Percentiles rank a stretch among this genome's conserved stretches.
Evolutionary conservation across 2,888 invertebrate species (phyloP).

Genomic region (Eupithecia dodoneata): DNA sequence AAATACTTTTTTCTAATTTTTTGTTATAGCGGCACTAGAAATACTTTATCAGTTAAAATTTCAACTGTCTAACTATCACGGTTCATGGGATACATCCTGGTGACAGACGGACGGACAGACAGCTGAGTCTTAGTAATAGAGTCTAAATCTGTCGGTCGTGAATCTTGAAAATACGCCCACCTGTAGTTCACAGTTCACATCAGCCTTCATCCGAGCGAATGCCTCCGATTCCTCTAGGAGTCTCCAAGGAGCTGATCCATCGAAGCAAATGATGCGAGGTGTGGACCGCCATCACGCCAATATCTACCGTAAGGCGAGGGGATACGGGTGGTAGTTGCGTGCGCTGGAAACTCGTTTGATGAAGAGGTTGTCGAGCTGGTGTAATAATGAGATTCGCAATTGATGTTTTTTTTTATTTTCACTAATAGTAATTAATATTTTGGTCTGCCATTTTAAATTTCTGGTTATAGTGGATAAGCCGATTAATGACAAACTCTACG

Average conservation of each 20-base stretch:
- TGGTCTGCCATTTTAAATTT: neutral
- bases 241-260: conserved; percentile 29
- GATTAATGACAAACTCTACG: neutral
- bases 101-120: no score
- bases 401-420: neutral
- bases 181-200: conserved; percentile 5
- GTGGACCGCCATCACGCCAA: conserved; percentile 12
- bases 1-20: no score
- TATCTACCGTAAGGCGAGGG: neutral
- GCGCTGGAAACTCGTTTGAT: neutral
- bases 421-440: neutral
- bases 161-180: neutral
- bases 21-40: no score
- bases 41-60: no score
- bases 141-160: no score
- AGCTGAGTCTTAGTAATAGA: no score
- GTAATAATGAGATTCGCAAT: neutral
- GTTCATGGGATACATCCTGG: no score
- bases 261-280: conserved; percentile 42
- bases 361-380: neutral
- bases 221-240: conserved; percentile 27
- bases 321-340: neutral
- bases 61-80: no score
- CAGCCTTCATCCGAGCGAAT: conserved; percentile 26
- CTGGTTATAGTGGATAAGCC: neutral